Base-by-base conservation (phyloP, 2,888 invertebrate species). In the Nomada ferruginata region DNA sequence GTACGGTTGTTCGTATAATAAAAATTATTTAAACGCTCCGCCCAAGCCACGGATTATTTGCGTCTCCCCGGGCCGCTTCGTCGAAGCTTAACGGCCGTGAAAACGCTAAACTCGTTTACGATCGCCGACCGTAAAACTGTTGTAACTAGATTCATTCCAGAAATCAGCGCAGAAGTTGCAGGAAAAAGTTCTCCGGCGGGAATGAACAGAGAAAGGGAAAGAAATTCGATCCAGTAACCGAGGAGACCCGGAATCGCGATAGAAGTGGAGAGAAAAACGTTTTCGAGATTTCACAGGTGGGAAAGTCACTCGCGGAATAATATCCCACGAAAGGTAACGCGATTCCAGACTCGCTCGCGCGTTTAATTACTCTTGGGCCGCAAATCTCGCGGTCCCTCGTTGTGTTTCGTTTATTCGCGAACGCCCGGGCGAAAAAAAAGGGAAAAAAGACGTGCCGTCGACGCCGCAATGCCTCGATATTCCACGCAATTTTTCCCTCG, bases 291-390 rank as follows among this genome's bases (percentile, higher is more conserved):
- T 20, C 36, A 13, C 2, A 2, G 11, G 7, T 10, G 44, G 47
- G 9, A 5, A 36, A 20, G 7, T 15, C 55, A 18, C 20, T 50
- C 18, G 23, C 26, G 53, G 42, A 65, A 70, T 59, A 70, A 63
- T 55, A 68, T 55, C n/a, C 13, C 55, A 13, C 9, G 23, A 53
- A 66, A 78, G 47, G 61, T 53, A 65, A 55, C 65, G 66, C 75
- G 47, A 74, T 47, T 18, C 5, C 36, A 2, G 20, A 36, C 11
- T 36, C 59, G 60, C 15, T 75, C 60, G 29, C 65, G 1, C 64
- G 64, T 53, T 75, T 52, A 74, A 77, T 77, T 66, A 77, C 60
- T 60, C 74, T 74, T 47, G 42, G 20, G 52, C 52, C 11, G 13
- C 36, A 7, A 29, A 44, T 50, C 18, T 1, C 47, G 20, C 50